phyloP scores from a whole-genome alignment of 2,797 vertebrate species.

The Acrocephalus scirpaceus region DNA sequence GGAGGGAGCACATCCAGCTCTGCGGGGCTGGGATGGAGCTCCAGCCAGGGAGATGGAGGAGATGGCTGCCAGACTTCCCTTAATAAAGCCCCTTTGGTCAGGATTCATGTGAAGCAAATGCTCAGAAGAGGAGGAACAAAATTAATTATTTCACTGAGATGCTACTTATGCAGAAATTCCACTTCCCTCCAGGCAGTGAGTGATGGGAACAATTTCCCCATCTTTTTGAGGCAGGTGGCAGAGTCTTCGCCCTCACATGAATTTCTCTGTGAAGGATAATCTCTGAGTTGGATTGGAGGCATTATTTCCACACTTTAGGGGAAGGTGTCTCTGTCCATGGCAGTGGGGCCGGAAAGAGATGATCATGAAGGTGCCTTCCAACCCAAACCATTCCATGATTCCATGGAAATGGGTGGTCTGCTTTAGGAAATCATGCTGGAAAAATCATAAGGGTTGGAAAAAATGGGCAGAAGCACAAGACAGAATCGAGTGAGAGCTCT shows the following conservation, averaged over 20 bases:
- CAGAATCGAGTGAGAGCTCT: fast-evolving
- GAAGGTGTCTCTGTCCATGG: background rate
- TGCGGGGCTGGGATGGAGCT: background rate
- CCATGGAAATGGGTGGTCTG: background rate
- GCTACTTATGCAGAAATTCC: background rate
- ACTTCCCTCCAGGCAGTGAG: background rate
- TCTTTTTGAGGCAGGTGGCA: background rate
- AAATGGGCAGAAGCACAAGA: background rate
- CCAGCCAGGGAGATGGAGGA: background rate
- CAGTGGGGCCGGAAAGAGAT: background rate
- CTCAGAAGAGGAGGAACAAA: background rate
- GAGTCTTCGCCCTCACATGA: background rate
- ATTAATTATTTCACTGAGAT: background rate
- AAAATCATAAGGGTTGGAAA: background rate
- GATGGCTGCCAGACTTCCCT: background rate
- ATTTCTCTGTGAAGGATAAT: background rate
- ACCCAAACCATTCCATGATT: background rate
- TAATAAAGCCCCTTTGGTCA: background rate
- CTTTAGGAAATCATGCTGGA: background rate
- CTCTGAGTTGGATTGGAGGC: background rate
- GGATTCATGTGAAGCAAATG: background rate
- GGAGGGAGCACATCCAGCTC: background rate
- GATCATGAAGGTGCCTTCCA: background rate
- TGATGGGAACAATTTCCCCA: background rate
- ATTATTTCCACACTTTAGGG: background rate